phyloP scores from a whole-genome alignment of 2,113 vertebrate species.

The Scophthalmus maximus region DNA sequence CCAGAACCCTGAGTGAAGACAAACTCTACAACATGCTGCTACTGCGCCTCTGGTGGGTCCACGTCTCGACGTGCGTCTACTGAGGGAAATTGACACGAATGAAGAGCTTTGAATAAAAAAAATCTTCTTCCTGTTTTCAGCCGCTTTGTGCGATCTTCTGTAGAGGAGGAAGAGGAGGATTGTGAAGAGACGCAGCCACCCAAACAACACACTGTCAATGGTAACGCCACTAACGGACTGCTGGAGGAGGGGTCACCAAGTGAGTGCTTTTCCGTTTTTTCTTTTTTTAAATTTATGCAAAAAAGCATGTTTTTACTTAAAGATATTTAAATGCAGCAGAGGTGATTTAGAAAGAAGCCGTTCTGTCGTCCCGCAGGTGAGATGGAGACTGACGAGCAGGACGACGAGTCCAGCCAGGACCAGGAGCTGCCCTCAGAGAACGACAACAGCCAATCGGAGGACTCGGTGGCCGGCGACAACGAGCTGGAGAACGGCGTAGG shows the following conservation, averaged over 20 bases:
- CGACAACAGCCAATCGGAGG: slow-evolving; percentile 97
- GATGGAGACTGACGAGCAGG: slow-evolving; percentile 98
- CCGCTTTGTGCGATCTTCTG: slow-evolving; percentile 76
- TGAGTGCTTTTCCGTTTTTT: slow-evolving; percentile 81
- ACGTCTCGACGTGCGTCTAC: too few relatives aligned
- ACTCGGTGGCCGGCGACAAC: slow-evolving; percentile 95
- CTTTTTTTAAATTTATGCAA: not conserved
- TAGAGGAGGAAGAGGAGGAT: slow-evolving; percentile 85
- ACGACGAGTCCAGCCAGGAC: slow-evolving; percentile 98
- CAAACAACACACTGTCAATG: slow-evolving; percentile 93
- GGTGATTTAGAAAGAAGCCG: not conserved
- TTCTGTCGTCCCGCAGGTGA: slow-evolving; percentile 83
- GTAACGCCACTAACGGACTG: slow-evolving; percentile 93
- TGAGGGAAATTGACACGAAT: not conserved
- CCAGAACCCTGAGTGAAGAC: slow-evolving; percentile 94
- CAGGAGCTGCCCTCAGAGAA: slow-evolving; percentile 98
- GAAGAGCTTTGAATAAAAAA: not conserved
- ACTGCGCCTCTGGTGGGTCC: slow-evolving; percentile 90
- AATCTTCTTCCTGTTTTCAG: slow-evolving; percentile 57
- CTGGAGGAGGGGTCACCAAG: slow-evolving; percentile 96
- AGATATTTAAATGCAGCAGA: not conserved
- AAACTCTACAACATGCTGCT: slow-evolving; percentile 97
- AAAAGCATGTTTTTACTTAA: not conserved
- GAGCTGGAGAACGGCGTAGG: slow-evolving; percentile 94
- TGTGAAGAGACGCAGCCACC: slow-evolving; percentile 88